A percentile compares a stretch with the other conserved stretches of the same genome.
These are phyloP conservation scores for Catostylus mosaicus DNA, from an alignment of 30 jellyfish, hydroid and myxozoan genomes.

Conservation along the genomic window DNA sequence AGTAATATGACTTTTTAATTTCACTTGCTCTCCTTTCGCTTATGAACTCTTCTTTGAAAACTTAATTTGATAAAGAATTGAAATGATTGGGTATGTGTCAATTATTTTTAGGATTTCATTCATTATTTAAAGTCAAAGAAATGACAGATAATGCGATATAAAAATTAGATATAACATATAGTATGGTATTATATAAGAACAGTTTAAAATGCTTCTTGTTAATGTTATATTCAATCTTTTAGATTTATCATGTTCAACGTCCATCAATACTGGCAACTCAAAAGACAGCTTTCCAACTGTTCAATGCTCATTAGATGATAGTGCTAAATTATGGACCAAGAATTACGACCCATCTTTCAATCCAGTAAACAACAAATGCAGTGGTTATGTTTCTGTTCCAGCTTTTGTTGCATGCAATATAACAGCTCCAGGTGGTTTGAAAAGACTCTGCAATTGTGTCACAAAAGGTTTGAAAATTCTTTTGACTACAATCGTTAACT, in stretches of 20 bases:
- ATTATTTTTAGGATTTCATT: no score
- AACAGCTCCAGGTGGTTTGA: constrained; percentile 29
- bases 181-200: no score
- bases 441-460: constrained; percentile 68
- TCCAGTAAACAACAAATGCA: constrained; percentile 4
- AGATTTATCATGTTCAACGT: constrained; percentile 42
- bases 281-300: constrained; percentile 2
- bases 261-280: constrained; percentile 49
- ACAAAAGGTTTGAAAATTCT: constrained; percentile 36
- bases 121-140: no score
- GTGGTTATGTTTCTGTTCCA: constrained; percentile 59
- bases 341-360: constrained; percentile 31
- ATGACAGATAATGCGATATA: no score
- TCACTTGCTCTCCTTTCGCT: no score
- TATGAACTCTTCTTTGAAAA: no score
- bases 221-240: constrained; percentile 1
- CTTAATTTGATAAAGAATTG: no score
- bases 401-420: constrained; percentile 20
- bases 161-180: no score
- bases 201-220: no score
- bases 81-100: no score
- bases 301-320: constrained; percentile 37
- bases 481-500: no score
- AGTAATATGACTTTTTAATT: constrained; percentile 30
- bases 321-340: constrained; percentile 38